Evolutionary conservation across 2,113 vertebrate genomes (phyloP), one percentile per base, ranked within the genome.

Genomic region (Tretioscincus oriximinensis): DNA sequence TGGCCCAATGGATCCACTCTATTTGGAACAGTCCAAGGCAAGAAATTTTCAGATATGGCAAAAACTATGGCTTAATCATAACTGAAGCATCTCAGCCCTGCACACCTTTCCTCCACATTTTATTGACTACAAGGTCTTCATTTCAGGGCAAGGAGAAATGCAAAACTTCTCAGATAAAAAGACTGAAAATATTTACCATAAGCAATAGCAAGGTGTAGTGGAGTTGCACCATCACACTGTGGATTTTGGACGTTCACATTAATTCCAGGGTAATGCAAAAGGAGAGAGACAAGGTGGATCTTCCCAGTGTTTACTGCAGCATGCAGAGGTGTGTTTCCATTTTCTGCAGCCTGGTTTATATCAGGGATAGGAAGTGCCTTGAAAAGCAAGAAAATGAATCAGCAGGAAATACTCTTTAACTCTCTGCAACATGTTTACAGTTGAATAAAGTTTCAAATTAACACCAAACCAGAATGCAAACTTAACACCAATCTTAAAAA

Each of bases 261-360:
- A 29, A 47, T 91, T 90, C 80, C 82, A 82, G 86, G 86, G 41
- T 84, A 89, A 77, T n/a, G 45, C 45, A 90, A 60, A 14, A 89
- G 74, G 63, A 88, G 76, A 82, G 16, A 78, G 31, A 61, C 75
- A 12, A 69, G 2, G 8, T 51, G 54, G 82, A 29, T 31, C 77
- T 91, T 90, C 60, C 74, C 78, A n/a, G 63, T 85, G 76, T 73
- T 81, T 51, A 71, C 10, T 24, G 78, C 28, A 86, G 88, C 77
- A 29, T 76, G 83, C 70, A 70, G 51, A 2, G 9, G 0, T 21
- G 35, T 65, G 73, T 77, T 88, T 41, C 51, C 72, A 29, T 80
- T 83, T 63, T 72, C 85, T 26, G 76, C 83, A 74, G 9, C 54
- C 71, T 80, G 81, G 81, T 86, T 86, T 60, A 83, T 67, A 64